A percentile compares a stretch with the other conserved stretches of the same genome.
Conservation (phyloP, 1,140 invertebrate genomes). For the Bombyx mori region ASM3026992v2 NC_085116.1:790501-791000, state of each 20-base stretch:
- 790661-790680: conserved; percentile 66
- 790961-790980: conserved; percentile 58
- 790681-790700: conserved; percentile 60
- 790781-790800: conserved; percentile 40
- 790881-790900: conserved; percentile 3
- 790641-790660: conserved; percentile 44
- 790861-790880: conserved; percentile 2
- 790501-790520: too few species aligned
- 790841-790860: conserved; percentile 9
- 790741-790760: conserved; percentile 54
- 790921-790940: conserved; percentile 53
- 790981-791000: conserved; percentile 51
- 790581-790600: conserved; percentile 56
- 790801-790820: conserved; percentile 34
- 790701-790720: conserved; percentile 51
- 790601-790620: conserved; percentile 58
- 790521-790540: too few species aligned
- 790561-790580: conserved; percentile 49
- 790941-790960: conserved; percentile 53
- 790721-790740: conserved; percentile 22
- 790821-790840: conserved; percentile 10
- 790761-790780: conserved; percentile 32
- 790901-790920: conserved; percentile 51
- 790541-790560: conserved; percentile 39
- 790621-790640: conserved; percentile 68